A percentile compares a stretch with the other conserved stretches of the same genome.
Evolutionary conservation across 2,888 invertebrate species (phyloP).

Genomic region (Cephus runcator): DNA sequence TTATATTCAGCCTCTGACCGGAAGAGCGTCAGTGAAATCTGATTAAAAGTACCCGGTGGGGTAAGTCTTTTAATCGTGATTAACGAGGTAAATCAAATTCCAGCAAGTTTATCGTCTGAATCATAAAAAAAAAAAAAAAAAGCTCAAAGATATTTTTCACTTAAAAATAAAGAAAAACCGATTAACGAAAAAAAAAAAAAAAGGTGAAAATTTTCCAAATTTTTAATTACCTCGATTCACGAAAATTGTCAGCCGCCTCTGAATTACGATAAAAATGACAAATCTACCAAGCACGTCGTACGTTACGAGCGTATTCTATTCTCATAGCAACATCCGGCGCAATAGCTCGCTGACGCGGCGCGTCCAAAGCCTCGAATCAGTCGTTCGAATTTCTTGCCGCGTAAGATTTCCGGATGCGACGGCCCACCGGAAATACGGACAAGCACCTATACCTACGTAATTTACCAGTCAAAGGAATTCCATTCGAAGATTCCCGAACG

Average conservation of each 20-base stretch:
- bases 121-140: background rate
- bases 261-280: background rate
- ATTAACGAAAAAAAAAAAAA: background rate
- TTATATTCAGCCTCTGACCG: background rate
- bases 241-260: background rate
- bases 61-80: background rate
- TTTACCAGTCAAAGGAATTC: background rate
- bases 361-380: background rate
- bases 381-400: slow-evolving; percentile 2
- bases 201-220: background rate
- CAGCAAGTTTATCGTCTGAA: background rate
- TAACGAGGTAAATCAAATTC: background rate
- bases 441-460: background rate
- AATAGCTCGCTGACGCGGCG: background rate
- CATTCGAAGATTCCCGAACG: no score
- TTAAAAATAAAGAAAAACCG: background rate
- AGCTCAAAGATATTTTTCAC: background rate
- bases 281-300: background rate
- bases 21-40: background rate
- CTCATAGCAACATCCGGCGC: background rate
- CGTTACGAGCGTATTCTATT: background rate
- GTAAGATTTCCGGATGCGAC: background rate
- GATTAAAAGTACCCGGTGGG: background rate
- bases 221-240: background rate
- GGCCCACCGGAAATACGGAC: background rate